phyloP scores from a whole-genome alignment of 2,113 vertebrate species.

The Paradisaea rubra region DNA sequence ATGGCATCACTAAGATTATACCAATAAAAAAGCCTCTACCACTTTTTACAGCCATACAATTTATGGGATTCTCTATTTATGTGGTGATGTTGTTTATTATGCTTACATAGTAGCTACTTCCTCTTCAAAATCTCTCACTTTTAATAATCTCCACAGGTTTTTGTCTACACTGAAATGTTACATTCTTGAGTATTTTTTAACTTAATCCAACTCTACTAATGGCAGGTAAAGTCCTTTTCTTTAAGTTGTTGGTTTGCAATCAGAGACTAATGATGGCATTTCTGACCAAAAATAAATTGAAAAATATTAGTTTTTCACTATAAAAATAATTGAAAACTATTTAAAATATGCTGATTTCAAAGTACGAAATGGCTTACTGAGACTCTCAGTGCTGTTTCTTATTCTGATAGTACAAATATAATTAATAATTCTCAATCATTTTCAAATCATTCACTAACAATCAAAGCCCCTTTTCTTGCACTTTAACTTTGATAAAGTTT shows the following conservation, averaged over 20 bases:
- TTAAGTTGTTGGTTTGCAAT: neutral
- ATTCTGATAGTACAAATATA: neutral
- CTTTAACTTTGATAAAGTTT: neutral
- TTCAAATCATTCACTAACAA: neutral
- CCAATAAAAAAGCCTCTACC: neutral
- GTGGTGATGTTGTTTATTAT: neutral
- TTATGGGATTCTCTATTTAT: neutral
- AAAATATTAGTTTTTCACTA: neutral
- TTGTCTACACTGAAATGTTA: neutral
- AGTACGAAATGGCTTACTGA: neutral
- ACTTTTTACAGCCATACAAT: neutral
- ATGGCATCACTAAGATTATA: neutral
- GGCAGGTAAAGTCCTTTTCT: neutral
- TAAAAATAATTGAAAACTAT: neutral
- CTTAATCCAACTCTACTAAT: neutral
- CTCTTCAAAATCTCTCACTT: neutral
- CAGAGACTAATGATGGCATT: neutral
- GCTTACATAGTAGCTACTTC: neutral
- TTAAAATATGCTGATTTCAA: neutral
- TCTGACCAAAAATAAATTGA: neutral
- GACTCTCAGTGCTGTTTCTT: neutral
- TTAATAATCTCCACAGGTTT: neutral
- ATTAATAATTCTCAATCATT: neutral
- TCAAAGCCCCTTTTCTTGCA: neutral
- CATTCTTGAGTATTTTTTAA: neutral